These are phyloP conservation scores for Taenaris catops DNA, from an alignment of 2,888 invertebrate genomes.

Conservation along the genomic window DNA sequence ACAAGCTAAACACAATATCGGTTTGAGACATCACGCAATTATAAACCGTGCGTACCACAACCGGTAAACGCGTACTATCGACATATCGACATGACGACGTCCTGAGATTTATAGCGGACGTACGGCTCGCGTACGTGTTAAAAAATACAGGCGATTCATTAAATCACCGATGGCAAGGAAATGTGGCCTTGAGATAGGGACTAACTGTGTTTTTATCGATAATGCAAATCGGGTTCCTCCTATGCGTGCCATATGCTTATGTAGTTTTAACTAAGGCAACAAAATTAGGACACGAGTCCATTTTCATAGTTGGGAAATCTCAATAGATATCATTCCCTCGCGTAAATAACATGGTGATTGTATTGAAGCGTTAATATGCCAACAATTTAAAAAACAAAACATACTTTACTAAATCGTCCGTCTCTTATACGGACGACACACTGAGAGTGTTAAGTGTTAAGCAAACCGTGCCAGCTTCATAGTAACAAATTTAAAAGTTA, in stretches of 20 bases:
- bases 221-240: constrained; percentile 24
- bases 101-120: constrained; percentile 56
- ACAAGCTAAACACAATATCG: constrained; percentile 31
- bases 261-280: no score
- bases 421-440: no score
- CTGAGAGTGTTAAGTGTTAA: no score
- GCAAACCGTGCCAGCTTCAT: no score
- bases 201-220: constrained; percentile 28
- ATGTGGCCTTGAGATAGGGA: constrained; percentile 28
- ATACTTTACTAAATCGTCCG: no score
- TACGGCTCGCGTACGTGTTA: constrained; percentile 54
- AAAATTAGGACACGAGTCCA: no score
- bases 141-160: constrained; percentile 52
- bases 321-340: constrained; percentile 16
- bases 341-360: no score
- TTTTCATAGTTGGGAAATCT: constrained; percentile 18
- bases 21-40: constrained; percentile 41
- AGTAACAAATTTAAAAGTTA: no score
- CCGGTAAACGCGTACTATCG: constrained; percentile 37
- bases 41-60: constrained; percentile 34
- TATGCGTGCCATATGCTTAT: constrained; percentile 24
- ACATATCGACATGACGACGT: constrained; percentile 52
- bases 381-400: no score
- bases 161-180: constrained; percentile 29
- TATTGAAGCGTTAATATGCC: no score